Base-by-base conservation (phyloP, 2,113 vertebrate species). In the Pycnonotus jocosus region DNA sequence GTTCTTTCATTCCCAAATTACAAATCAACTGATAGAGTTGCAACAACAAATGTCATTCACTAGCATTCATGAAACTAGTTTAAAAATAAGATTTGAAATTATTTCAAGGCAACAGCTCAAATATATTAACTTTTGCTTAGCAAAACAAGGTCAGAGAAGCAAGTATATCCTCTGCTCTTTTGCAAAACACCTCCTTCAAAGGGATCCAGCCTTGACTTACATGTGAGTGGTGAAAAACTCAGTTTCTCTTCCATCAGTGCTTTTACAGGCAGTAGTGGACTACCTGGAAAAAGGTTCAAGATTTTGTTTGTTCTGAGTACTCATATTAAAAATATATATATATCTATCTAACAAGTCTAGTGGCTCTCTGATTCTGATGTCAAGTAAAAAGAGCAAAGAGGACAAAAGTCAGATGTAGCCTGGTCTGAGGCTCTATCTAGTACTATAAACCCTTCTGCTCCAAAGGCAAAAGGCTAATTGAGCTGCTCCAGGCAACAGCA, bases 381-480 rank as follows among this genome's bases (percentile, higher is more conserved):
- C 53, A 79, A 53, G 18, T 35, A 64, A 90, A 94, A 95, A 79
- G 64, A 92, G 83, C 68, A 92, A 81, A 86, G 60, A 81, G 65
- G 37, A 88, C 44, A 56, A 45, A 90, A 86, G 71, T 86, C 61
- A 69, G 12, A 30, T 16, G 65, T 12, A 74, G 53, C 70, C 69
- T 31, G 8, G 25, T 80, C 68, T 68, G 37, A 90, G 28, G 64
- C 47, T 93, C 38, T 94, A 7, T 37, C 81, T 74, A 44, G 71
- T 47, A 33, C 65, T 71, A 68, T 68, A 92, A 93, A 95, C 40
- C 37, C 48, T 45, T 79, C 33, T 78, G 42, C 68, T 93, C 69
- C 69, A 65, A 96, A 94, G 87, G 86, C 88, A 96, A 94, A 93
- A 90, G 88, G 93, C 72, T 96, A 96, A 95, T 92, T 93, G 86